phyloP scores from a whole-genome alignment of 2,113 vertebrate species.

The Spea bombifrons region DNA sequence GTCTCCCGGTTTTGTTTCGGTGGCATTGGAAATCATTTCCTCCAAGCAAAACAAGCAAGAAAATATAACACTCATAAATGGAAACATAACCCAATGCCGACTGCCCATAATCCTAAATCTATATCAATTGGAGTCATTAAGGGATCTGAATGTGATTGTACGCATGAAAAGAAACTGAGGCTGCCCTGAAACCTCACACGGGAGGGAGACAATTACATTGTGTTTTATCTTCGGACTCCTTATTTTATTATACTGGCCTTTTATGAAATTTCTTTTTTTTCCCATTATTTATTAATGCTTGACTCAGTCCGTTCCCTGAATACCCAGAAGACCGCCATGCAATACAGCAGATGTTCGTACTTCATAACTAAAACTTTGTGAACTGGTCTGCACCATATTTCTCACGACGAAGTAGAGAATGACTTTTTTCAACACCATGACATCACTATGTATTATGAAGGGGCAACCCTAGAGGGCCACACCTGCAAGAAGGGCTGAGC shows the following conservation, averaged over 20 bases:
- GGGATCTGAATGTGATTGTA: background rate
- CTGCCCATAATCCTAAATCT: background rate
- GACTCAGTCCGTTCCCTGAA: too few species aligned
- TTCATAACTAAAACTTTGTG: too few species aligned
- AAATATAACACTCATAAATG: background rate
- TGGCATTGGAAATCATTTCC: background rate
- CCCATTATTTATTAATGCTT: background rate
- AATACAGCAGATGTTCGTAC: too few species aligned
- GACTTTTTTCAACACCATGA: too few species aligned
- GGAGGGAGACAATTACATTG: background rate
- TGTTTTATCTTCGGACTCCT: background rate
- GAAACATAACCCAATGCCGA: background rate
- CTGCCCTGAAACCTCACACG: background rate
- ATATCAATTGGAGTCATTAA: background rate
- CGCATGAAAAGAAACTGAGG: background rate
- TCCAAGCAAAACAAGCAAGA: background rate
- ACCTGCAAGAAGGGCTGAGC: too few species aligned
- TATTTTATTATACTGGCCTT: background rate
- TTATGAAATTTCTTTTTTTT: background rate
- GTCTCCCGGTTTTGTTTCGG: too few species aligned
- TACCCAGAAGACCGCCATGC: too few species aligned
- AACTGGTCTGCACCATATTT: too few species aligned
- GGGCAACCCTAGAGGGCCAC: too few species aligned
- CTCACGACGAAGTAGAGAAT: too few species aligned
- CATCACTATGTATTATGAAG: too few species aligned